Evolutionary conservation across 2,888 invertebrate species (phyloP), one percentile per base, ranked within the genome.

Genomic region (Pseudococcus viburni): DNA sequence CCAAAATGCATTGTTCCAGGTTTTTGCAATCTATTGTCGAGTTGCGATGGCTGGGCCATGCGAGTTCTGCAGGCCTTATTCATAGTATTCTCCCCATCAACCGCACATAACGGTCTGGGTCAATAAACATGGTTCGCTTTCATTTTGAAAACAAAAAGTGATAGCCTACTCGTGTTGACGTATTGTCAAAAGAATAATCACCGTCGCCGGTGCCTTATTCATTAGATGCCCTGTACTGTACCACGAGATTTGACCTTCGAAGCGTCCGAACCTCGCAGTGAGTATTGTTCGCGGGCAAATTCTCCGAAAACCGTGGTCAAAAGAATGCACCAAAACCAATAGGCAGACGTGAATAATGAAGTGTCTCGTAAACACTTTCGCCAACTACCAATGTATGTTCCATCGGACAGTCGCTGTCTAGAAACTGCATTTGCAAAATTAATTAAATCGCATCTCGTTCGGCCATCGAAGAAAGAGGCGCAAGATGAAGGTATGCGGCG

Each of bases 121-220:
- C 22, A 22, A 64, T 64, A 64, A 12, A 64, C 64, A 22, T 22
- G 64, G 64, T 64, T 64, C 64, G 64, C 64, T 64, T 64, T 64
- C 64, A 64, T 64, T 64, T 64, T 64, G 64, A 19, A 64, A 64
- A 64, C 64, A 64, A 64, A 64, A 64, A 64, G 64, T 64, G 64
- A 51, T 51, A 51, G 51, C 51, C 17, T 15, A 12, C 51, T 51
- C 15, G 51, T 46, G 12, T 46, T 8, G 8, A 46, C n/a, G 6
- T 59, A 64, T 64, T 22, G 64, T 64, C 22, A 19, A 19, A 51
- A 64, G 22, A 64, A 64, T 22, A 64, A 64, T 64, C 64, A 64
- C 64, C 9, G 19, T 64, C 22, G 22, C 64, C 22, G 17, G 26
- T 2, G 26, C 26, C 26, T 33, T 33, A 22, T 64, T 64, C 22